phyloP scores from a whole-genome alignment of 2,797 vertebrate species.

The Eospalax fontanierii region DNA sequence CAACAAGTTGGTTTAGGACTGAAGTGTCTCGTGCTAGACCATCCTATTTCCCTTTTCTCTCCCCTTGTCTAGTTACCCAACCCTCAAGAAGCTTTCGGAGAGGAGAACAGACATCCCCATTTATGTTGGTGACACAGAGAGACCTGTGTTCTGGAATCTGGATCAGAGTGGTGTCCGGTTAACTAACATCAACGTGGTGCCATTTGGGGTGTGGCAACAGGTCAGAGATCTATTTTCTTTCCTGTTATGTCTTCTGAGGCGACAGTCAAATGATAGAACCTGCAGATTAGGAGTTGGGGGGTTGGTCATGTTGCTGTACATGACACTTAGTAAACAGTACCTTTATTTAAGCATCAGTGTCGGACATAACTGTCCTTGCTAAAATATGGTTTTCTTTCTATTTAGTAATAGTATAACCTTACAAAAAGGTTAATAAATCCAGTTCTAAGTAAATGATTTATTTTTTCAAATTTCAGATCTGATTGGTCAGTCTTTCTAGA shows the following conservation, averaged over 20 bases:
- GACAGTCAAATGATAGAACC: neutral
- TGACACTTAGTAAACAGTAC: neutral
- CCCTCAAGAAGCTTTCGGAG: constrained; percentile 89
- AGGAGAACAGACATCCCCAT: constrained; percentile 91
- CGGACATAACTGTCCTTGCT: neutral
- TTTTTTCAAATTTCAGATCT: neutral
- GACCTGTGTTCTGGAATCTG: constrained; percentile 92
- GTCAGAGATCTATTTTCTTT: constrained; percentile 82
- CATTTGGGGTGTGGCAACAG: constrained; percentile 92
- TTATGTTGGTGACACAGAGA: constrained; percentile 92
- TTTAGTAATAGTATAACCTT: neutral
- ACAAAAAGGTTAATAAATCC: neutral
- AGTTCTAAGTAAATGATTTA: neutral
- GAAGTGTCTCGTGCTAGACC: neutral
- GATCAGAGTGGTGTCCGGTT: constrained; percentile 89
- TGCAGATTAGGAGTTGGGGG: neutral
- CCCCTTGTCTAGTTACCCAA: constrained; percentile 89
- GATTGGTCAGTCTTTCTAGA: neutral
- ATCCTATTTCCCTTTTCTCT: neutral
- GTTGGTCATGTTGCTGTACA: neutral
- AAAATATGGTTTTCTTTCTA: constrained; percentile 18
- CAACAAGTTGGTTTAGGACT: neutral
- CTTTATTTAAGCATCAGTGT: neutral
- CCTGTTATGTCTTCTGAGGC: neutral
- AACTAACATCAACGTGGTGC: constrained; percentile 91